Evolutionary conservation across 2,888 invertebrate genomes (phyloP), one percentile per base, ranked within the genome.

Genomic region (Rhamnusium bicolor): DNA sequence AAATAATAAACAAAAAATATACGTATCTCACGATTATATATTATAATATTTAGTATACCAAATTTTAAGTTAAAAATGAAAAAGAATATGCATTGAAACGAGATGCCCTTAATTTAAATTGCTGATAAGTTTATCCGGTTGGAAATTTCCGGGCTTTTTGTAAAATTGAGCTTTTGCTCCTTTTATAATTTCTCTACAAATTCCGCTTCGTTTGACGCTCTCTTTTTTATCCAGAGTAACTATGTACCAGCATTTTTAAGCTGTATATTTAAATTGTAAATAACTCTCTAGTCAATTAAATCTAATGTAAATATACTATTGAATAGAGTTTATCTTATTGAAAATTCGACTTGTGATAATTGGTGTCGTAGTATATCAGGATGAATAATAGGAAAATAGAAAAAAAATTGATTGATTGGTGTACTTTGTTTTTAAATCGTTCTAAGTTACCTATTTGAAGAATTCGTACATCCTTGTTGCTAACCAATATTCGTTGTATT

Each of bases 51-150:
- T 24, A 6, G 6, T 4, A 24, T 24, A 6, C 24, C 6, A 24
- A 24, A 24, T 24, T 24, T 24, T 24, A n/a, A n/a, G n/a, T n/a
- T 24, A 6, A 2, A 24, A 24, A 24, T 24, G 2, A 24, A 24
- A 24, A 24, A 24, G 24, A 24, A 4, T 24, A 24, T 24, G 24
- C 24, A 6, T 24, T 46, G 81, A 85, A 86, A 85, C 85, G 85
- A 84, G 85, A 84, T 85, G 84, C 81, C 84, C 85, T 83, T 82
- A 85, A 87, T 87, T 87, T 87, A 87, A 87, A 87, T 87, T 87
- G 86, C 87, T 87, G 87, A 87, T 87, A 86, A 86, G 87, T 87
- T 87, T 86, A 86, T 87, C 85, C 87, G 87, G 87, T 83, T 84
- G 86, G 84, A 84, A 84, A 86, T 85, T 85, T 86, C 85, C 85